Evolutionary conservation across 2,797 vertebrate species (phyloP).

Genomic region (Lepidocolaptes lacrymiger): DNA sequence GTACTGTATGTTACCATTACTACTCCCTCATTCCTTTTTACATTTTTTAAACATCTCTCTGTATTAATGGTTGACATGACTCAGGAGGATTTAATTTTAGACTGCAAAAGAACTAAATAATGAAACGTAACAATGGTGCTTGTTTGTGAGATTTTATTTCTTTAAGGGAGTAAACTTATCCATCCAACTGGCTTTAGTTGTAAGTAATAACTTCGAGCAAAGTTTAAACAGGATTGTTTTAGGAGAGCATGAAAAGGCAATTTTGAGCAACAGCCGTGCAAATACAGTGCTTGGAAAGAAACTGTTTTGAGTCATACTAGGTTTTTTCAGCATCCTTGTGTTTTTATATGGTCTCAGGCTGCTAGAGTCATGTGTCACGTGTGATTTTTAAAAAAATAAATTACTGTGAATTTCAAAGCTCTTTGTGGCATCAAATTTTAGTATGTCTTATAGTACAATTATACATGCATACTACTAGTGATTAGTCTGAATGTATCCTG

Average conservation of each 20-base stretch:
- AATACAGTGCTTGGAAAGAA: constrained; percentile 39
- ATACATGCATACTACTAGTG: background rate
- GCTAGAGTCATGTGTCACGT: background rate
- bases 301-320: background rate
- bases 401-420: background rate
- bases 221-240: background rate
- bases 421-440: background rate
- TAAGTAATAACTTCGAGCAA: constrained; percentile 38
- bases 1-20: constrained; percentile 94
- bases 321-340: constrained; percentile 14
- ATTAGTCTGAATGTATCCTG: background rate
- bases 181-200: constrained; percentile 12
- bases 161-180: background rate
- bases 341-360: background rate
- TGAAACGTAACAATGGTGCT: background rate
- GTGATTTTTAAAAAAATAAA: background rate
- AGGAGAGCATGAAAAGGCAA: background rate
- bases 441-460: background rate
- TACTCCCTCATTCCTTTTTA: constrained; percentile 93
- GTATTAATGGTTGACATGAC: constrained; percentile 67
- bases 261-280: background rate
- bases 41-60: constrained; percentile 66
- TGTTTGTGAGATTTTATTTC: background rate
- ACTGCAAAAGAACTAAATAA: constrained; percentile 35
- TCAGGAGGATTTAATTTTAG: constrained; percentile 66